Conservation (phyloP, 1,140 invertebrate species). For the Brachionus rubens region DNA sequence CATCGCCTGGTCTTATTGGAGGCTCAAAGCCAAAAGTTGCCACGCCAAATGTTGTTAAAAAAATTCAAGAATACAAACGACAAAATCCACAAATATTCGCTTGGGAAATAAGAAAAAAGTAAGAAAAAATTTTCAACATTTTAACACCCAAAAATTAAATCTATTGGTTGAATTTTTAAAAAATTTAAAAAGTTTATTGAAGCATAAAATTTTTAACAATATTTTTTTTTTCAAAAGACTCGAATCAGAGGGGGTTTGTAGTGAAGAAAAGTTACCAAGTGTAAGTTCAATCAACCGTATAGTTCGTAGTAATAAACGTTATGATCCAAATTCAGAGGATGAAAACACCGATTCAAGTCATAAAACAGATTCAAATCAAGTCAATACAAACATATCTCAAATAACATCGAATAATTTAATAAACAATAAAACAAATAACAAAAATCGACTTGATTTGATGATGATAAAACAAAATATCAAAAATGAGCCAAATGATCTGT, state of each 20-base stretch:
- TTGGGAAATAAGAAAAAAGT: slow-evolving; percentile 95
- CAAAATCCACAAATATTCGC: slow-evolving; percentile 99
- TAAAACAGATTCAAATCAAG: too few species aligned
- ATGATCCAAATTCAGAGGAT: slow-evolving; percentile 23
- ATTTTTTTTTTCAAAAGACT: slow-evolving; percentile 24
- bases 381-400: background rate
- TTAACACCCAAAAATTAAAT: slow-evolving; percentile 52
- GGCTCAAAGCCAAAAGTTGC: slow-evolving; percentile 99
- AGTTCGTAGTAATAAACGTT: slow-evolving; percentile 55
- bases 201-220: background rate
- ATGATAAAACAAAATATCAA: background rate
- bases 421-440: background rate
- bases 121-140: too few species aligned
- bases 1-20: slow-evolving; percentile 96
- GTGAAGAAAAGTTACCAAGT: slow-evolving; percentile 95
- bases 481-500: background rate
- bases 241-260: slow-evolving; percentile 80
- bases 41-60: slow-evolving; percentile 93
- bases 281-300: slow-evolving; percentile 98
- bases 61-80: slow-evolving; percentile 94
- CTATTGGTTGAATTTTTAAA: slow-evolving; percentile 52
- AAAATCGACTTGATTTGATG: background rate
- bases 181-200: background rate
- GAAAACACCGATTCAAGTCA: background rate
- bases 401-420: background rate